These are phyloP conservation scores for Tholera decimalis DNA, from an alignment of 2,888 invertebrate genomes.

Conservation along the genomic window DNA sequence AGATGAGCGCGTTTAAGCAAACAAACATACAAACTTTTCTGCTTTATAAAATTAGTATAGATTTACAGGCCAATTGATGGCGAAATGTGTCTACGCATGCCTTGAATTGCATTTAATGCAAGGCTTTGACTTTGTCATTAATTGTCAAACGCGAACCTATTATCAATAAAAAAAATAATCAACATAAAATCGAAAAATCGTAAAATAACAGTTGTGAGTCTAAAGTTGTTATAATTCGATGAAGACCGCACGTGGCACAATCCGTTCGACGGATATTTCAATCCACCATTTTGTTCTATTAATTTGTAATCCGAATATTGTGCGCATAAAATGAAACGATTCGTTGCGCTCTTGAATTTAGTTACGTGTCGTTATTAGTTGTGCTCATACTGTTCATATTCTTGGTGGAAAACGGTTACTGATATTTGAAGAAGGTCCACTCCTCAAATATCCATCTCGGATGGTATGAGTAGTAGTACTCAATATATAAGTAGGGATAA, in stretches of 20 bases:
- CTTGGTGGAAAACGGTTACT: neutral
- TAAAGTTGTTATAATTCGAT: constrained; percentile 26
- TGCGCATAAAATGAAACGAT: constrained; percentile 79
- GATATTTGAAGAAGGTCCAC: constrained; percentile 27
- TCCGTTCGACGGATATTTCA: constrained; percentile 63
- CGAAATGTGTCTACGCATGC: no score
- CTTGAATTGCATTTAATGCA: no score
- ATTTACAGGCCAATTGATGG: no score
- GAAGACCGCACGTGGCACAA: constrained; percentile 56
- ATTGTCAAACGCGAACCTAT: no score
- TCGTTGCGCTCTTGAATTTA: constrained; percentile 83
- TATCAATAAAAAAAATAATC: no score
- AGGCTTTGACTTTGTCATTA: no score
- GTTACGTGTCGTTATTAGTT: constrained; percentile 87
- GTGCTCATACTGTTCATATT: constrained; percentile 59
- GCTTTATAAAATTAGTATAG: no score
- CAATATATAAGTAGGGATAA: no score
- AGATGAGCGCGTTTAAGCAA: no score
- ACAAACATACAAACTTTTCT: no score
- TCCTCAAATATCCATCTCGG: no score
- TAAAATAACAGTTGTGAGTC: constrained; percentile 22
- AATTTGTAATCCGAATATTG: constrained; percentile 69
- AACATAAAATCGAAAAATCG: constrained; percentile 6
- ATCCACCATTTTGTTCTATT: constrained; percentile 67
- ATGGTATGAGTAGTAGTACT: no score